Evolutionary conservation across 2,888 invertebrate genomes (phyloP).

Genomic region (Lithodes maja): DNA sequence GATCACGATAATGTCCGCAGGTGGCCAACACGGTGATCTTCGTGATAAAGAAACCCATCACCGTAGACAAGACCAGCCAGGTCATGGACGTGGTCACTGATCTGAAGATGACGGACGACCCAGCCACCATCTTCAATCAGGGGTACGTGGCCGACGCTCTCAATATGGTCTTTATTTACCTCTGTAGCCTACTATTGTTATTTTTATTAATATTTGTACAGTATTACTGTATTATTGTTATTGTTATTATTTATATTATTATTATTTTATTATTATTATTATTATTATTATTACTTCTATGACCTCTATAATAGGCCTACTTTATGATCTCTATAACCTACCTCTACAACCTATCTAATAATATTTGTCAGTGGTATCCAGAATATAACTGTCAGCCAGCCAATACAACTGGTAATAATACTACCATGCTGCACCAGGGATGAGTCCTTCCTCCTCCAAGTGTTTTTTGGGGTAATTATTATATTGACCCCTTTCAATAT

Average conservation of each 20-base stretch:
- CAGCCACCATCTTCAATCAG: conserved; percentile 22
- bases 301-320: neutral
- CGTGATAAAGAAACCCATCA: conserved; percentile 30
- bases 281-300: neutral
- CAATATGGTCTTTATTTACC: no score
- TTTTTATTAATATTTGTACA: no score
- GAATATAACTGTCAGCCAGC: no score
- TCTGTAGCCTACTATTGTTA: no score
- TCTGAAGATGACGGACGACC: conserved; percentile 28
- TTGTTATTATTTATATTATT: conserved; percentile 9
- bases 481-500: no score
- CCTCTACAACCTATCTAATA: no score
- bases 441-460: no score
- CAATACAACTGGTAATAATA: no score
- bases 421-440: no score
- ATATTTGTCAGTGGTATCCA: no score
- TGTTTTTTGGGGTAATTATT: no score
- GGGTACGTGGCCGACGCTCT: conserved; percentile 9
- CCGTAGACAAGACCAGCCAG: conserved; percentile 7
- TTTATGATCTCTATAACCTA: no score
- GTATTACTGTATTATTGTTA: neutral
- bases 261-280: conserved; percentile 16
- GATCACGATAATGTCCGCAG: neutral
- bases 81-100: neutral
- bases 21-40: conserved; percentile 38